Conservation (phyloP, 2,888 invertebrate genomes). For the Archips xylosteana region DNA sequence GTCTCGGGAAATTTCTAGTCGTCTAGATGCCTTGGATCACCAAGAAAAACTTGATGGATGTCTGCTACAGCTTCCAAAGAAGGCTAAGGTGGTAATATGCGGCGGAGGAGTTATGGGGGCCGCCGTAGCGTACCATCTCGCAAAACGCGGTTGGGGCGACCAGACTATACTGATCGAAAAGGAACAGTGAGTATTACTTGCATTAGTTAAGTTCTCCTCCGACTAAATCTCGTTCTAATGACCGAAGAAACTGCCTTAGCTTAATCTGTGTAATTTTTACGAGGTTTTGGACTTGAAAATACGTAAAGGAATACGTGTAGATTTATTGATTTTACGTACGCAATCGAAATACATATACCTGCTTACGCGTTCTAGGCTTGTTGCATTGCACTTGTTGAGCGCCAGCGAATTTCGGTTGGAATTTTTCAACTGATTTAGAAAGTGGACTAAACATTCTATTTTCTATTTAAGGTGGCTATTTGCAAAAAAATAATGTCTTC, state of each 20-base stretch:
- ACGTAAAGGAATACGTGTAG: not conserved
- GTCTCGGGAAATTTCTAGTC: constrained; percentile 57
- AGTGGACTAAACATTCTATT: too few relatives aligned
- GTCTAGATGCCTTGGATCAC: constrained; percentile 64
- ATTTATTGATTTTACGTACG: not conserved
- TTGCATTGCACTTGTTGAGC: not conserved
- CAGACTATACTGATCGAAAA: constrained; percentile 94
- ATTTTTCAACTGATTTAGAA: too few relatives aligned
- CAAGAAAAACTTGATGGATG: constrained; percentile 69
- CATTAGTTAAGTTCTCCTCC: constrained; percentile 12
- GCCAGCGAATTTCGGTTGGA: not conserved
- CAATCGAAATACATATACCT: not conserved
- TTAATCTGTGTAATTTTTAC: not conserved
- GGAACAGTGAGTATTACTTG: constrained; percentile 86
- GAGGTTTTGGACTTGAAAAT: not conserved
- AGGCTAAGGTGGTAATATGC: constrained; percentile 93
- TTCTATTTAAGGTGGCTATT: too few relatives aligned
- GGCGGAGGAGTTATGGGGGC: constrained; percentile 97
- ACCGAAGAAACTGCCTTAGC: not conserved
- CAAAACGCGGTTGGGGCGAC: constrained; percentile 92
- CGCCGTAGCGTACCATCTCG: constrained; percentile 96
- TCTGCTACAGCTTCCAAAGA: constrained; percentile 66
- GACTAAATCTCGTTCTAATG: not conserved
- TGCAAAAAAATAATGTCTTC: too few relatives aligned
- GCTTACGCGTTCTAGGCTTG: not conserved